Evolutionary conservation across 2,888 invertebrate species (phyloP).

Genomic region (Molorchus minor): DNA sequence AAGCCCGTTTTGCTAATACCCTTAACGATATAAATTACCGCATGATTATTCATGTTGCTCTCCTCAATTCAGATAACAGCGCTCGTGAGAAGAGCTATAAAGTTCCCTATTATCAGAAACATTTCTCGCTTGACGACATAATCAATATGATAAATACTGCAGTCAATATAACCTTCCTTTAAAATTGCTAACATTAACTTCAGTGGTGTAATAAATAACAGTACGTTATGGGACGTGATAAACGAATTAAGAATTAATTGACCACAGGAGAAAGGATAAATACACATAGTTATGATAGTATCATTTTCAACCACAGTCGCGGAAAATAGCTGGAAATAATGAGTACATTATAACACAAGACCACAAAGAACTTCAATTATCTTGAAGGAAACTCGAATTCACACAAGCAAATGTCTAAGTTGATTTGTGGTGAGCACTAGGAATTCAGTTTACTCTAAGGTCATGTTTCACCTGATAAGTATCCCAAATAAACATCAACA

Average conservation of each 20-base stretch:
- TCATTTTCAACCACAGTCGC: too few species aligned
- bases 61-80: slow-evolving; percentile 27
- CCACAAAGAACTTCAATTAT: too few species aligned
- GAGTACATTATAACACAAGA: too few species aligned
- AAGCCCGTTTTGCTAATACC: slow-evolving; percentile 12
- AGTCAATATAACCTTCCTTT: slow-evolving; percentile 24
- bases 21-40: slow-evolving; percentile 14
- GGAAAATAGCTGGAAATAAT: too few species aligned
- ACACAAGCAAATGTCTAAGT: too few species aligned
- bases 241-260: slow-evolving; percentile 14
- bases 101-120: slow-evolving; percentile 25
- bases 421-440: too few species aligned
- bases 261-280: neutral
- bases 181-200: slow-evolving; percentile 25
- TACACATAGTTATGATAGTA: too few species aligned
- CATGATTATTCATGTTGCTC: slow-evolving; percentile 23
- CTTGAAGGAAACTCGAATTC: too few species aligned
- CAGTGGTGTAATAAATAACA: slow-evolving; percentile 19
- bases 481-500: too few species aligned
- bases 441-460: too few species aligned
- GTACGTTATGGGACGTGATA: slow-evolving; percentile 7
- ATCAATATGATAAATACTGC: slow-evolving; percentile 27
- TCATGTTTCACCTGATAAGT: too few species aligned
- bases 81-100: slow-evolving; percentile 4
- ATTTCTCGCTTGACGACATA: slow-evolving; percentile 30